Evolutionary conservation across 92 coral and sea anemone species (phyloP).

Genomic region (Meandrina meandrites): DNA sequence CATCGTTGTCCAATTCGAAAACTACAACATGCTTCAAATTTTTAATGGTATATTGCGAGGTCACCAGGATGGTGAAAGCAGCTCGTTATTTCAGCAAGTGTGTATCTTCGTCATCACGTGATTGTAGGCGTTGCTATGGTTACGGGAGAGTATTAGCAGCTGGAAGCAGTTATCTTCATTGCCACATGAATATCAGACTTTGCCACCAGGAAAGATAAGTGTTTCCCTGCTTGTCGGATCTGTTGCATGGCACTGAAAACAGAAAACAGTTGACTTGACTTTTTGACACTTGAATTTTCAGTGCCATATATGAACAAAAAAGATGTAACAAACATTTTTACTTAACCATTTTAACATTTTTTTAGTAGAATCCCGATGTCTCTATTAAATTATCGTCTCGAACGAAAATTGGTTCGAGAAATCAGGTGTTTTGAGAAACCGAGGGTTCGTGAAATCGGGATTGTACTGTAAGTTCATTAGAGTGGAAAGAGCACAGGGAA

Average conservation of each 20-base stretch:
- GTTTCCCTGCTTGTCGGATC: slow-evolving; percentile 91
- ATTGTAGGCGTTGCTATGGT: neutral
- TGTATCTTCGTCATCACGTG: neutral
- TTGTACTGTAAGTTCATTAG: too few species aligned
- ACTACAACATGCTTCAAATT: too few species aligned
- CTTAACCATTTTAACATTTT: too few species aligned
- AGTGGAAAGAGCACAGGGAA: neutral
- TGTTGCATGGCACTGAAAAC: slow-evolving; percentile 91
- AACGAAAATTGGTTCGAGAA: too few species aligned
- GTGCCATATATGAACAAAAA: too few species aligned
- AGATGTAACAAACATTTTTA: too few species aligned
- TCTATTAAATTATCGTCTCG: too few species aligned
- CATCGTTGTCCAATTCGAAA: neutral
- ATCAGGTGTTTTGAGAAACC: too few species aligned
- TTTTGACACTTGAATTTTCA: neutral
- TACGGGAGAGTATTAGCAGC: slow-evolving; percentile 58
- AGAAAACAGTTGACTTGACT: neutral
- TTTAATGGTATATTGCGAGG: neutral
- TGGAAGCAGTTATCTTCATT: slow-evolving; percentile 99
- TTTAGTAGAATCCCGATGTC: too few species aligned
- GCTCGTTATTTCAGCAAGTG: neutral
- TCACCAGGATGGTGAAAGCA: neutral
- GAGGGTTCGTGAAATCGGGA: too few species aligned
- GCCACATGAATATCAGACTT: slow-evolving; percentile 98
- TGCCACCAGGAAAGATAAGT: slow-evolving; percentile 92